Evolutionary conservation across 2,888 invertebrate genomes (phyloP).

Genomic region (Syrphus vitripennis): DNA sequence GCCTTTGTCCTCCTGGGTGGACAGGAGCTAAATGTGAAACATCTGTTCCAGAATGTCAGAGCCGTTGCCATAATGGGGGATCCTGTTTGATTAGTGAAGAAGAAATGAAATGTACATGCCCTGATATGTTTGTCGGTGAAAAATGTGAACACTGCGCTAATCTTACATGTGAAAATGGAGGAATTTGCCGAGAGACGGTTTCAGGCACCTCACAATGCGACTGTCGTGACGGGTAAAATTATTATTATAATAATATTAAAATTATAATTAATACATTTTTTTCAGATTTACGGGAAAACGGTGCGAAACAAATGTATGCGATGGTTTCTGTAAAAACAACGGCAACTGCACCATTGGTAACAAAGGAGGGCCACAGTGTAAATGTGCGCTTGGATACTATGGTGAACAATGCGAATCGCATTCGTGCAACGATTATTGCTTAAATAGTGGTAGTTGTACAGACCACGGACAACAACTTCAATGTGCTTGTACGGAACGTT

Average conservation of each 20-base stretch:
- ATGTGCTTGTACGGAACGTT: slow-evolving; percentile 78
- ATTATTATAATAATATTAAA: neutral
- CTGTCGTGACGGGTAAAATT: slow-evolving; percentile 83
- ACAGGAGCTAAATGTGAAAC: slow-evolving; percentile 86
- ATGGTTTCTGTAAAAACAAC: slow-evolving; percentile 83
- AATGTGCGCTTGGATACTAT: slow-evolving; percentile 77
- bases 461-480: slow-evolving; percentile 75
- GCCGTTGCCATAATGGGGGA: slow-evolving; percentile 84
- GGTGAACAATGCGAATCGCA: slow-evolving; percentile 83
- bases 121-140: slow-evolving; percentile 82
- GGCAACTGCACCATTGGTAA: slow-evolving; percentile 81
- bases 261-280: neutral
- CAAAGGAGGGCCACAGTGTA: slow-evolving; percentile 79
- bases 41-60: slow-evolving; percentile 83
- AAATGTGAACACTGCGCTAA: slow-evolving; percentile 84
- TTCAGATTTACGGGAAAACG: slow-evolving; percentile 82
- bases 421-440: slow-evolving; percentile 82
- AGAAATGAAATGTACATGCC: slow-evolving; percentile 82
- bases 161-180: slow-evolving; percentile 84
- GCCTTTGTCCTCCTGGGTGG: slow-evolving; percentile 85
- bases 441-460: slow-evolving; percentile 82
- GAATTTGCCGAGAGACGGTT: slow-evolving; percentile 82
- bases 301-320: slow-evolving; percentile 84
- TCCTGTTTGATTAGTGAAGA: slow-evolving; percentile 82
- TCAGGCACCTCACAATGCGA: slow-evolving; percentile 82